Conservation (phyloP, 1,140 invertebrate genomes). For the Tetraneura akinire region DNA sequence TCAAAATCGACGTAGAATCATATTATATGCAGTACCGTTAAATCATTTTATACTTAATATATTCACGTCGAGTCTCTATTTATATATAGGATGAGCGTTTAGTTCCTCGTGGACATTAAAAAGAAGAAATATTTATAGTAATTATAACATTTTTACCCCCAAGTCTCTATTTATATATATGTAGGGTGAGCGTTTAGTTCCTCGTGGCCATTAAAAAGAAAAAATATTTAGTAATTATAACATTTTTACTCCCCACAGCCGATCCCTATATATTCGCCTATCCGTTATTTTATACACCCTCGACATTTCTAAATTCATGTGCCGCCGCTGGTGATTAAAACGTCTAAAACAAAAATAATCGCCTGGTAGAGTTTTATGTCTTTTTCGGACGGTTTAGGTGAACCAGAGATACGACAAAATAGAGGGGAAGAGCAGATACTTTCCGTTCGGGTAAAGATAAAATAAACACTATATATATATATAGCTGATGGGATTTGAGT, state of each 20-base stretch:
- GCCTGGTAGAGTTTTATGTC: background rate
- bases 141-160: background rate
- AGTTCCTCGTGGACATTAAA: background rate
- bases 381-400: constrained; percentile 11
- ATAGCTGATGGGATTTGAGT: background rate
- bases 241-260: background rate
- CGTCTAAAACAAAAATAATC: constrained; percentile 31
- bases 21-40: too few species aligned
- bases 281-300: background rate
- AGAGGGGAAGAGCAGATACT: background rate
- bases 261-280: background rate
- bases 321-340: constrained; percentile 1
- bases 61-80: too few species aligned
- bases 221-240: constrained; percentile 7
- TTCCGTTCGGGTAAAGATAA: background rate
- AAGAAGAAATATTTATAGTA: background rate
- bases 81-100: too few species aligned
- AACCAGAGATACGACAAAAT: constrained; percentile 1
- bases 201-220: background rate
- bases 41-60: too few species aligned
- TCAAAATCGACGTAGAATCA: too few species aligned
- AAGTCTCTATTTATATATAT: too few species aligned
- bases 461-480: constrained; percentile 28
- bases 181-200: too few species aligned
- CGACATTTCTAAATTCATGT: background rate